Evolutionary conservation across 1,140 invertebrate species (phyloP).

Genomic region (Palaemon carinicauda): DNA sequence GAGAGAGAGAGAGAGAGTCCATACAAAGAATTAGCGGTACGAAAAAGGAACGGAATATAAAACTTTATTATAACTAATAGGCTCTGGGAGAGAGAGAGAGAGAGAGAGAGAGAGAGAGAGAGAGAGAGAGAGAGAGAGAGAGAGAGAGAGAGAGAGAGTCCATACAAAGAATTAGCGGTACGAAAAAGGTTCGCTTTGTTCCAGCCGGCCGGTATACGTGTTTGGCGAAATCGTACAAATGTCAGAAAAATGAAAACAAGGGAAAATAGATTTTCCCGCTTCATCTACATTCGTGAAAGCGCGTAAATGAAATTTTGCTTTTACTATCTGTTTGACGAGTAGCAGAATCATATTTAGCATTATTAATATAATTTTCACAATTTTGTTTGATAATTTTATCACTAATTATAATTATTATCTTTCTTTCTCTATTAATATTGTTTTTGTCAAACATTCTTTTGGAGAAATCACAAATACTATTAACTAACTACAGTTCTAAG

Average conservation of each 20-base stretch:
- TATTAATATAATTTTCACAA: no score
- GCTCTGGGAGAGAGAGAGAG: neutral
- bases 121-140: neutral
- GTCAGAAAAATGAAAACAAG: neutral
- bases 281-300: no score
- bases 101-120: neutral
- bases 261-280: no score
- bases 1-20: neutral
- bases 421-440: neutral
- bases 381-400: neutral
- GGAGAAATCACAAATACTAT: no score
- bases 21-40: neutral
- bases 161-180: neutral
- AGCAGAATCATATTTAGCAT: no score
- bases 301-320: no score
- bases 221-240: neutral
- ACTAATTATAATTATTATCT: neutral
- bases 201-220: neutral
- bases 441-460: no score
- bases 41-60: no score
- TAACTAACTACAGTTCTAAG: no score
- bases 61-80: no score
- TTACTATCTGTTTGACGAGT: no score
- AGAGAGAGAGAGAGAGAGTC: neutral
- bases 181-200: neutral